Percentiles rank a stretch among this genome's conserved stretches.
Evolutionary conservation across 2,113 vertebrate genomes (phyloP).

Genomic region (Toxostoma redivivum): DNA sequence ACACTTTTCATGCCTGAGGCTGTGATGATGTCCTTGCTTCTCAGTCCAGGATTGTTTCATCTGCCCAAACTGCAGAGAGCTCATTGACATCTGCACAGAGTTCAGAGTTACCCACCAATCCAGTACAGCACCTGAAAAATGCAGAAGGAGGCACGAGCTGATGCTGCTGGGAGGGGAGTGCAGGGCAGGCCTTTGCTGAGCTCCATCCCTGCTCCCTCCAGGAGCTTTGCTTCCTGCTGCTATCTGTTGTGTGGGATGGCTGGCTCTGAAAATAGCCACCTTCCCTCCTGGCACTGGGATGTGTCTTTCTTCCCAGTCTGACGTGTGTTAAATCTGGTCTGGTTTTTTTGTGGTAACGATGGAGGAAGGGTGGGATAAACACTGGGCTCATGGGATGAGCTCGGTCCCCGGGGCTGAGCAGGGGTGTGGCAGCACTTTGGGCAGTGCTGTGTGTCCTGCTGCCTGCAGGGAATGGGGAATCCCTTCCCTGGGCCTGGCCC

Average conservation of each 20-base stretch:
- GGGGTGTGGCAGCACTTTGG: neutral
- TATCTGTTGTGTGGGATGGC: slow-evolving; percentile 33
- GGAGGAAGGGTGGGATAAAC: neutral
- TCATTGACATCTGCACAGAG: neutral
- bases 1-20: neutral
- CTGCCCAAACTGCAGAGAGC: neutral
- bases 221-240: neutral
- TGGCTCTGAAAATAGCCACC: slow-evolving; percentile 28
- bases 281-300: neutral
- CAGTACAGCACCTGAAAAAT: neutral
- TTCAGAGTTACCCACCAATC: neutral
- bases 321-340: neutral
- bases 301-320: neutral
- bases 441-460: neutral
- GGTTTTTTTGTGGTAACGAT: neutral
- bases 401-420: rapidly evolving
- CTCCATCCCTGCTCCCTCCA: neutral
- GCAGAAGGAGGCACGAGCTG: neutral
- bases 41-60: neutral
- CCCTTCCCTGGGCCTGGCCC: neutral
- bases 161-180: neutral
- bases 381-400: neutral
- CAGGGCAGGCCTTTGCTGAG: neutral
- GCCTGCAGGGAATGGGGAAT: rapidly evolving
- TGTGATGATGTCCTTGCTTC: neutral